Conservation (phyloP, 2,113 vertebrate genomes). For the Malurus elegans region DNA sequence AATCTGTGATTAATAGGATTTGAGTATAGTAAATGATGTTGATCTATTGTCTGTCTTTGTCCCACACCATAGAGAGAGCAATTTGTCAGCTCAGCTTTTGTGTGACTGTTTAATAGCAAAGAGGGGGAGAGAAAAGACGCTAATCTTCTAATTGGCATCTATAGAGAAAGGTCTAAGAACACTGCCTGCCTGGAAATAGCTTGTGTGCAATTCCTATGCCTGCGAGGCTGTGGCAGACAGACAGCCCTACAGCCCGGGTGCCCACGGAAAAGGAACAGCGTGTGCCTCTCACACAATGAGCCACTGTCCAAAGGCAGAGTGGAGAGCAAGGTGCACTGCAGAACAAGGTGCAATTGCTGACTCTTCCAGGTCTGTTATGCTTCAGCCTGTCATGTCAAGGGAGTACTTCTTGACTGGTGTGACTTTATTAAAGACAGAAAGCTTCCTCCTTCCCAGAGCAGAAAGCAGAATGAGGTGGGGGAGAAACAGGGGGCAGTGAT, state of each 20-base stretch:
- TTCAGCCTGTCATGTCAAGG: constrained; percentile 47
- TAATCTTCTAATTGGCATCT: constrained; percentile 83
- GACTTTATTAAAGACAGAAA: constrained; percentile 40
- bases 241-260: accelerated
- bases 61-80: constrained; percentile 74
- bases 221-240: neutral
- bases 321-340: neutral
- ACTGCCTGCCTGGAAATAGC: constrained; percentile 64
- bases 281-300: constrained; percentile 19
- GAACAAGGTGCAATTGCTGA: constrained; percentile 10
- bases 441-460: neutral
- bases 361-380: constrained; percentile 3
- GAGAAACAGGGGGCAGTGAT: neutral
- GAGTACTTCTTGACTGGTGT: constrained; percentile 43
- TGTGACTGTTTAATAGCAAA: constrained; percentile 83
- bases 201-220: constrained; percentile 74
- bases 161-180: constrained; percentile 72
- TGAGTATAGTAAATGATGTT: constrained; percentile 82
- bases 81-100: constrained; percentile 82
- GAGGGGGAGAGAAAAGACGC: constrained; percentile 73
- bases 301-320: neutral
- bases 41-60: constrained; percentile 84
- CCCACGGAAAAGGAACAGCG: neutral
- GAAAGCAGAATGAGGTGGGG: neutral
- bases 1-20: constrained; percentile 84